Evolutionary conservation across 2,797 vertebrate genomes (phyloP).

Genomic region (Threskiornis aethiopicus): DNA sequence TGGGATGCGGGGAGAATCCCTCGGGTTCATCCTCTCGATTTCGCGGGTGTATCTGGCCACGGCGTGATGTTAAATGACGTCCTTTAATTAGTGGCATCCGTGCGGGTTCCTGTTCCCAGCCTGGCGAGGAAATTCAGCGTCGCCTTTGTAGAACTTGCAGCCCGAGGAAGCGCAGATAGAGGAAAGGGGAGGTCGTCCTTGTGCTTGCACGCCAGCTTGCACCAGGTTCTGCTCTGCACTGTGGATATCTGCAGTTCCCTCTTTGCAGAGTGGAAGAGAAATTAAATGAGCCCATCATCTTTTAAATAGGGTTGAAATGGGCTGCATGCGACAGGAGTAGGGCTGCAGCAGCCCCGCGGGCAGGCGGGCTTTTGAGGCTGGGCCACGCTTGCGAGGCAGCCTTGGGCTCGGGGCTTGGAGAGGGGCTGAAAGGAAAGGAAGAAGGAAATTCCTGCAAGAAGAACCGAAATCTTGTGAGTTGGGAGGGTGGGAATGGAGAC

Average conservation of each 20-base stretch:
- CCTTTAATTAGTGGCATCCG: neutral
- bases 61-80: neutral
- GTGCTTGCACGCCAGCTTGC: neutral
- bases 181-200: neutral
- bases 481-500: neutral
- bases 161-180: neutral
- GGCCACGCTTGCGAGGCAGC: neutral
- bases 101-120: neutral
- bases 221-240: neutral
- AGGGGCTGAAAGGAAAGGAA: neutral
- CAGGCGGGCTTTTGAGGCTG: neutral
- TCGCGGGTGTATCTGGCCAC: fast-evolving
- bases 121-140: neutral
- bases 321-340: fast-evolving
- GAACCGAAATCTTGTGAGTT: neutral
- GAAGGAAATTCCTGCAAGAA: neutral
- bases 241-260: neutral
- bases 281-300: fast-evolving
- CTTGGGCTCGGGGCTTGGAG: neutral
- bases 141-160: neutral
- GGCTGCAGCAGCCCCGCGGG: neutral
- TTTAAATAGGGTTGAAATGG: neutral
- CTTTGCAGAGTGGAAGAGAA: neutral
- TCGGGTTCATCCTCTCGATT: neutral
- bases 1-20: neutral